Evolutionary conservation across 2,797 vertebrate genomes (phyloP).

Genomic region (Antennarius maculatus): DNA sequence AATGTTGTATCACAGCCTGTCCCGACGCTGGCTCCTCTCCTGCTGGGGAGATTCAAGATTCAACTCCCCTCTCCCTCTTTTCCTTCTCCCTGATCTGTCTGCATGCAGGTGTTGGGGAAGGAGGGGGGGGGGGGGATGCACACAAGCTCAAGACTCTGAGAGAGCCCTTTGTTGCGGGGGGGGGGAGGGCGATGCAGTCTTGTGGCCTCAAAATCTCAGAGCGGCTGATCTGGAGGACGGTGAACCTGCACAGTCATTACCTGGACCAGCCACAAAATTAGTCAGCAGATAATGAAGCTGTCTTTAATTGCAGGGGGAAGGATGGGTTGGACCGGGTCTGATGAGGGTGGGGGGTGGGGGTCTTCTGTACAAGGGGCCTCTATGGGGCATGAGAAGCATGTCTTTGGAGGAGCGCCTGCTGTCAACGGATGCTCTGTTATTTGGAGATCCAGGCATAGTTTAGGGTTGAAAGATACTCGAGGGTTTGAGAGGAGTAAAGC

Average conservation of each 20-base stretch:
- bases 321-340: constrained; percentile 52
- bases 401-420: constrained; percentile 76
- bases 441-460: constrained; percentile 65
- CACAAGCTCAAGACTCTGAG: constrained; percentile 71
- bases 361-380: constrained; percentile 71
- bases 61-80: constrained; percentile 40
- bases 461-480: constrained; percentile 71
- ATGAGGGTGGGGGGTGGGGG: constrained; percentile 38
- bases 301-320: constrained; percentile 73
- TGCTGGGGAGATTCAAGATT: constrained; percentile 72
- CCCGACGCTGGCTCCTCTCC: constrained; percentile 78
- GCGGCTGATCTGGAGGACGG: constrained; percentile 67
- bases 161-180: constrained; percentile 78
- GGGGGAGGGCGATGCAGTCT: constrained; percentile 68
- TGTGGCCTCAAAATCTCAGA: constrained; percentile 75
- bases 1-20: constrained; percentile 70
- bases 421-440: constrained; percentile 75
- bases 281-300: constrained; percentile 88
- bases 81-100: constrained; percentile 40
- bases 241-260: constrained; percentile 79
- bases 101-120: constrained; percentile 49
- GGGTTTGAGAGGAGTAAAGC: constrained; percentile 51
- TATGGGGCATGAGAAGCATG: constrained; percentile 73
- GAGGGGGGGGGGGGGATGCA: constrained; percentile 31
- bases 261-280: constrained; percentile 83